A percentile compares a stretch with the other conserved stretches of the same genome.
These are phyloP conservation scores for Adelosebastes latens DNA, from an alignment of 2,797 vertebrate genomes.

Conservation along the genomic window DNA sequence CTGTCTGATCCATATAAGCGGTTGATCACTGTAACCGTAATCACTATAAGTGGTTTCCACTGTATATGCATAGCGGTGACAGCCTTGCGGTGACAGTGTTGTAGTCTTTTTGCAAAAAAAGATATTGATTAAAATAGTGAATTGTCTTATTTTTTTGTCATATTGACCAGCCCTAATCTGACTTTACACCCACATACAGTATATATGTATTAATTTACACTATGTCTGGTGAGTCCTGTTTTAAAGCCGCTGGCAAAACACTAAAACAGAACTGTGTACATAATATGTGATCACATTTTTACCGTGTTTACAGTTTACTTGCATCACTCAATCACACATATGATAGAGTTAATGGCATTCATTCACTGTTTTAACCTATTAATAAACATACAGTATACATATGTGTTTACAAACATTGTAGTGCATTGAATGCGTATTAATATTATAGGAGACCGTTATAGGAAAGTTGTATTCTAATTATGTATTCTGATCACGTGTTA, in stretches of 20 bases:
- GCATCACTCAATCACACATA: background rate
- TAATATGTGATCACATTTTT: background rate
- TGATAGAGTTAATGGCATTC: background rate
- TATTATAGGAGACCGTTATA: too few relatives aligned
- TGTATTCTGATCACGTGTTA: background rate
- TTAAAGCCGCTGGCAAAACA: background rate
- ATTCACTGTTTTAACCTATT: background rate
- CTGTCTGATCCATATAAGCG: too few relatives aligned
- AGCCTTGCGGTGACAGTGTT: too few relatives aligned
- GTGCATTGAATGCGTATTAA: background rate
- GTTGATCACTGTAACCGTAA: too few relatives aligned
- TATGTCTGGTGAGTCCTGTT: background rate
- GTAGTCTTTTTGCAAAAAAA: background rate
- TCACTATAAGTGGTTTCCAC: too few relatives aligned
- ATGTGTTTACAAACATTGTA: background rate
- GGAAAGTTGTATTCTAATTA: background rate
- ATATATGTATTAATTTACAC: background rate
- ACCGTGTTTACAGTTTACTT: background rate
- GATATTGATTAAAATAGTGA: background rate
- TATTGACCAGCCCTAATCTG: background rate
- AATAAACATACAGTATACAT: background rate
- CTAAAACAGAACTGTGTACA: background rate
- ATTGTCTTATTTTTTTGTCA: background rate
- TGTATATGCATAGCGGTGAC: too few relatives aligned
- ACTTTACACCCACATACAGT: background rate